Evolutionary conservation across 2,888 invertebrate genomes (phyloP).

Genomic region (Rhagium mordax): DNA sequence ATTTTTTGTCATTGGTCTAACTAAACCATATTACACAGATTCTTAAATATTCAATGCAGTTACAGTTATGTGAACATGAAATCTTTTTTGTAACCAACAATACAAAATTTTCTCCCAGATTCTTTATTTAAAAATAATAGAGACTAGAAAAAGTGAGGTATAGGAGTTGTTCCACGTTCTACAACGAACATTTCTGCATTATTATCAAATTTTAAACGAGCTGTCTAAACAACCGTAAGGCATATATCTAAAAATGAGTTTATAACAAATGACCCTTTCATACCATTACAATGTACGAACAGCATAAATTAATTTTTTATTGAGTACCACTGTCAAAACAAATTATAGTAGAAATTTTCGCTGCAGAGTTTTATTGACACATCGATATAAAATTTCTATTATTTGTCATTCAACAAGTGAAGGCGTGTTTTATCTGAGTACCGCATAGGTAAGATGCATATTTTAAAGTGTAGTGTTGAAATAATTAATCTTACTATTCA

Average conservation of each 20-base stretch:
- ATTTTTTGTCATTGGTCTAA: too few species aligned
- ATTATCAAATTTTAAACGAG: neutral
- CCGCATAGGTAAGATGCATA: neutral
- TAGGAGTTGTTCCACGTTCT: too few species aligned
- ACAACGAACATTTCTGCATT: neutral
- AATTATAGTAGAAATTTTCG: neutral
- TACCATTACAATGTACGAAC: neutral
- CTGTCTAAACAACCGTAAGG: neutral
- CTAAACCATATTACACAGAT: too few species aligned
- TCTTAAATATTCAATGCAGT: too few species aligned
- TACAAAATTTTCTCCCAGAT: too few species aligned
- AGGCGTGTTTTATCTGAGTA: neutral
- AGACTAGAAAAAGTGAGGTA: too few species aligned
- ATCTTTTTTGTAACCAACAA: too few species aligned
- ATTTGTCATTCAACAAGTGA: conserved; percentile 14
- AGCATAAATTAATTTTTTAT: neutral
- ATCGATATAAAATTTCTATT: conserved; percentile 13
- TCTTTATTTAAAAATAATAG: too few species aligned
- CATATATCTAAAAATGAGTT: neutral
- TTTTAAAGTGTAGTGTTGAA: neutral
- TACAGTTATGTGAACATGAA: too few species aligned
- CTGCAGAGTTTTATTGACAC: neutral
- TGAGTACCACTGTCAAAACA: neutral
- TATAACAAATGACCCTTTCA: neutral
- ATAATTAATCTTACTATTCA: neutral